Conservation (phyloP, 2,888 invertebrate species). For the Seira ritae region DNA sequence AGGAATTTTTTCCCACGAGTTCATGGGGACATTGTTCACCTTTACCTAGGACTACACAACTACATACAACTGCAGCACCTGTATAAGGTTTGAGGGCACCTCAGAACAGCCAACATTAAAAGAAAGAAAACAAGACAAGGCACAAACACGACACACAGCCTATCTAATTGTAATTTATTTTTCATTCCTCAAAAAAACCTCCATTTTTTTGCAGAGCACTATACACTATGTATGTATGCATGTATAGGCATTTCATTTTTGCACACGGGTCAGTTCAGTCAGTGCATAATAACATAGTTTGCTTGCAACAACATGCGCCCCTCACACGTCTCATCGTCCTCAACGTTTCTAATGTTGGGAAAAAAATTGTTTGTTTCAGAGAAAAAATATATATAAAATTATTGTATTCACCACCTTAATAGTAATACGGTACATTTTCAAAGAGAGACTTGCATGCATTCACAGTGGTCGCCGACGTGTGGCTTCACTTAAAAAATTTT, state of each 20-base stretch:
- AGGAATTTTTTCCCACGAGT: conserved; percentile 57
- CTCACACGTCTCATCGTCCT: conserved; percentile 5
- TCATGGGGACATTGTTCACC: conserved; percentile 55
- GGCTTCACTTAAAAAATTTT: not conserved
- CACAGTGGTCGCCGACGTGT: not conserved
- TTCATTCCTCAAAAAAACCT: not conserved
- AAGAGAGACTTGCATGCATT: not conserved
- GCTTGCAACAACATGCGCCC: not conserved
- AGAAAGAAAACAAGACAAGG: too few species aligned
- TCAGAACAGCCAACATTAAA: not conserved
- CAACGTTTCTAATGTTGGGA: not conserved
- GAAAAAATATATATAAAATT: not conserved
- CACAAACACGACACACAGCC: not conserved
- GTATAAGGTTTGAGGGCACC: not conserved
- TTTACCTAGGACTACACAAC: conserved; percentile 16
- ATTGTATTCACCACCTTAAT: not conserved
- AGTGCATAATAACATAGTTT: not conserved
- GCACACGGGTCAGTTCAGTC: not conserved
- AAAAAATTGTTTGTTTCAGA: not conserved
- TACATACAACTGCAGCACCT: too few species aligned
- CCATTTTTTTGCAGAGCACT: not conserved
- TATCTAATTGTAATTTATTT: conserved; percentile 8
- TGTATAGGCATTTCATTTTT: not conserved
- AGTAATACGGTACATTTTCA: conserved; percentile 11
- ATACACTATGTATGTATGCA: too few species aligned